Percentiles rank a stretch among this genome's conserved stretches.
Evolutionary conservation across 1,140 invertebrate genomes (phyloP).

Genomic region (Littorina saxatilis): DNA sequence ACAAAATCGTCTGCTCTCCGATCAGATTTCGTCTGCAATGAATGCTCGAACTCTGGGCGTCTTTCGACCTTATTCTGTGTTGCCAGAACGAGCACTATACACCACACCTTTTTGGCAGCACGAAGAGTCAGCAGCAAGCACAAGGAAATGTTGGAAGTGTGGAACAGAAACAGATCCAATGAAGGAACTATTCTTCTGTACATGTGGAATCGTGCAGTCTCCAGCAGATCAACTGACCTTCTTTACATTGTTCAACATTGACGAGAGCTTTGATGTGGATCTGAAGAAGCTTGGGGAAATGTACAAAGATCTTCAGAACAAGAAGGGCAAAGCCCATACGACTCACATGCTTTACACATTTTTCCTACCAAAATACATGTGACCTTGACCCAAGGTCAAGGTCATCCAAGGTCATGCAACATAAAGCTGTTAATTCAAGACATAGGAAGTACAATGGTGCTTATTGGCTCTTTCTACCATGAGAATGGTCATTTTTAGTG

Average conservation of each 20-base stretch:
- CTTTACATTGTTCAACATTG: constrained; percentile 84
- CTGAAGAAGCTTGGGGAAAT: constrained; percentile 80
- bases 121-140: background rate
- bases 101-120: background rate
- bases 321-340: too few species aligned
- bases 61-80: background rate
- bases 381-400: too few species aligned
- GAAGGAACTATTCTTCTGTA: constrained; percentile 71
- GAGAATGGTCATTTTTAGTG: too few species aligned
- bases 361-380: too few species aligned
- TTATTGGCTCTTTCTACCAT: too few species aligned
- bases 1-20: constrained; percentile 8
- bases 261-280: constrained; percentile 82
- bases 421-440: too few species aligned
- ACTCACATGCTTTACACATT: too few species aligned
- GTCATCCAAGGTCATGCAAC: too few species aligned
- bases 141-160: constrained; percentile 73
- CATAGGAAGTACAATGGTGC: too few species aligned
- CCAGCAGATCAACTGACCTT: constrained; percentile 75
- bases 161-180: constrained; percentile 51
- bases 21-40: background rate
- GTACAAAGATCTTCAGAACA: constrained; percentile 86
- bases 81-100: constrained; percentile 20
- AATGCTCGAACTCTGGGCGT: constrained; percentile 1
- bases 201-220: constrained; percentile 70